These are phyloP conservation scores for Lepeophtheirus nordmannii DNA, from an alignment of 2,888 invertebrate species.

Conservation along the genomic window DNA sequence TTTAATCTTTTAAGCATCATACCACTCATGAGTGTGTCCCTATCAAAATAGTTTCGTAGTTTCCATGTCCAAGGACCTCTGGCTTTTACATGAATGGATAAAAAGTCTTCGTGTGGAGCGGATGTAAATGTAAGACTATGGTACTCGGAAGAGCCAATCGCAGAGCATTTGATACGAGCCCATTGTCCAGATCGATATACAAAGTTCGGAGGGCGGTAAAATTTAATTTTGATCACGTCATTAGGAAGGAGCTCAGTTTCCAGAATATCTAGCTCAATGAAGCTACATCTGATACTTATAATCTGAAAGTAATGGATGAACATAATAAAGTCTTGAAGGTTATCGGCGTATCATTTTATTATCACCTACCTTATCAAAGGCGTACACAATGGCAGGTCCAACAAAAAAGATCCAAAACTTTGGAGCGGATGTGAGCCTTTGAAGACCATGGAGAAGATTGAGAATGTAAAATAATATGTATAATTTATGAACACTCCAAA, in stretches of 20 bases:
- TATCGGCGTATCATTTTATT: not conserved
- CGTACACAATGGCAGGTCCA: slow-evolving; percentile 72
- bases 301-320: not conserved
- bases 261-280: slow-evolving; percentile 74
- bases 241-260: slow-evolving; percentile 83
- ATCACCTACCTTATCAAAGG: slow-evolving; percentile 63
- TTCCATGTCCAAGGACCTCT: slow-evolving; percentile 94
- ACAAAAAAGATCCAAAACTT: slow-evolving; percentile 80
- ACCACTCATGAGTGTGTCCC: not conserved
- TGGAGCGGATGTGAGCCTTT: slow-evolving; percentile 73
- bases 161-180: slow-evolving; percentile 78
- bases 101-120: slow-evolving; percentile 85
- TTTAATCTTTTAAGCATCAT: not conserved
- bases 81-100: slow-evolving; percentile 83
- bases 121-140: slow-evolving; percentile 90
- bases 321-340: no score
- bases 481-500: slow-evolving; percentile 81
- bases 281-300: slow-evolving; percentile 39
- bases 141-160: slow-evolving; percentile 69
- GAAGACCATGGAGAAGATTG: slow-evolving; percentile 73
- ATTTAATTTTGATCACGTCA: slow-evolving; percentile 80
- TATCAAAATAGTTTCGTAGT: slow-evolving; percentile 51
- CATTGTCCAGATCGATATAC: slow-evolving; percentile 53
- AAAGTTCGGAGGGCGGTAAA: slow-evolving; percentile 83
- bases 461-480: slow-evolving; percentile 69